Evolutionary conservation across 1,140 invertebrate genomes (phyloP).

Genomic region (Lasioglossum baleicum): DNA sequence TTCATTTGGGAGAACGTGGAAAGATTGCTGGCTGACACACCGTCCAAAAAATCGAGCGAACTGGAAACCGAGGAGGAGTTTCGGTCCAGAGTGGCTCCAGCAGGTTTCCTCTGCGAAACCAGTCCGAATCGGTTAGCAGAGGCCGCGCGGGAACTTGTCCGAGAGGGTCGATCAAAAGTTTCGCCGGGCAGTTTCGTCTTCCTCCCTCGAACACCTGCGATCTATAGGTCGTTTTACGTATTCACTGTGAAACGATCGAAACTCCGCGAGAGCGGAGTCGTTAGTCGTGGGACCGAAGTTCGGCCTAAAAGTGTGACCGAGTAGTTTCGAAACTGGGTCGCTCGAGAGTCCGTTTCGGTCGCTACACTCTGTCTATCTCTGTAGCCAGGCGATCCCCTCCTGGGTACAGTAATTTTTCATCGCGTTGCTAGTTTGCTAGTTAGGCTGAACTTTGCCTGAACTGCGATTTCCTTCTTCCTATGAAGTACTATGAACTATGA

Average conservation of each 20-base stretch:
- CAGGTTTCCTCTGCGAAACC: no score
- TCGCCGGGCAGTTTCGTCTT: background rate
- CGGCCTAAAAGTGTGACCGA: conserved; percentile 1
- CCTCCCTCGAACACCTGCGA: conserved; percentile 16
- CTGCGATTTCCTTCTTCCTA: no score
- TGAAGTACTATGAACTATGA: no score
- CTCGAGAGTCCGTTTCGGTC: background rate
- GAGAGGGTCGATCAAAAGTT: conserved; percentile 39
- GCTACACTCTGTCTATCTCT: background rate
- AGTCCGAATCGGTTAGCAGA: background rate
- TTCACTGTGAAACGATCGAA: conserved; percentile 29
- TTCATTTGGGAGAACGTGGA: no score
- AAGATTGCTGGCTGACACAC: no score
- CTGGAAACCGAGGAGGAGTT: no score
- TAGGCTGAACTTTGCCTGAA: no score
- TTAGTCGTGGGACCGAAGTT: background rate
- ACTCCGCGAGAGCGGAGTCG: background rate
- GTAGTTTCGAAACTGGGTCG: background rate
- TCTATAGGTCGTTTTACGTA: conserved; percentile 16
- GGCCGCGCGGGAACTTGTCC: conserved; percentile 30
- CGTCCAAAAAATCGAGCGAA: no score
- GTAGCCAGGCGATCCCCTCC: no score
- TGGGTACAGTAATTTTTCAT: no score
- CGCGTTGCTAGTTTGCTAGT: no score
- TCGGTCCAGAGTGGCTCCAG: no score